Conservation (phyloP, 1,140 invertebrate species). For the Chionoecetes opilio region DNA sequence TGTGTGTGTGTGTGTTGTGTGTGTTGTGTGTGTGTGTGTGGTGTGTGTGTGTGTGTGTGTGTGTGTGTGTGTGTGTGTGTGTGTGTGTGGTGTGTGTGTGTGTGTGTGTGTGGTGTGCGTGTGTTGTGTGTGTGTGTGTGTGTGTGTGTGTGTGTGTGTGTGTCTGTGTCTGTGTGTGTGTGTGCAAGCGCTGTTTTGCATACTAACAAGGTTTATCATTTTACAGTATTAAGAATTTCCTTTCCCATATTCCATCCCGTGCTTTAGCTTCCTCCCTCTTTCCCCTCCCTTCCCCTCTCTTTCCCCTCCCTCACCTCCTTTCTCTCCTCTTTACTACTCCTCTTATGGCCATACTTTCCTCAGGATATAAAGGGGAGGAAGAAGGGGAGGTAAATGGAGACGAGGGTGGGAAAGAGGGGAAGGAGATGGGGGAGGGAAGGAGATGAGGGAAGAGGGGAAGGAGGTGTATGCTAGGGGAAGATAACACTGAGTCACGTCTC, state of each 20-base stretch:
- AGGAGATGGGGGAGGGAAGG: neutral
- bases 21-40: too few relatives aligned
- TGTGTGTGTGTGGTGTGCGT: neutral
- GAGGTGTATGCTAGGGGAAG: neutral
- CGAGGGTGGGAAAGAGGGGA: neutral
- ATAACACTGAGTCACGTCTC: conserved; percentile 4
- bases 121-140: conserved; percentile 27
- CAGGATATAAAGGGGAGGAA: neutral
- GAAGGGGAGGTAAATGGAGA: neutral
- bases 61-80: too few relatives aligned
- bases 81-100: too few relatives aligned
- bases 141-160: conserved; percentile 27
- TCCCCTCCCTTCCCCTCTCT: neutral
- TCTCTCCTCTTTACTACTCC: conserved; percentile 13
- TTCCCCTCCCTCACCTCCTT: neutral
- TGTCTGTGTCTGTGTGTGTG: conserved; percentile 6
- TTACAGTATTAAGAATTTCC: neutral
- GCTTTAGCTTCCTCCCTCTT: neutral
- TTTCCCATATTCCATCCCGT: neutral
- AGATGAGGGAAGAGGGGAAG: neutral
- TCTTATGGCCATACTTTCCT: neutral
- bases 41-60: too few relatives aligned
- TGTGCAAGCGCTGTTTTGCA: neutral
- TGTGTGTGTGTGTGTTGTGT: too few relatives aligned
- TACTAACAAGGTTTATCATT: conserved; percentile 7